Evolutionary conservation across 2,888 invertebrate species (phyloP).

Genomic region (Hofmannophila pseudospretella): DNA sequence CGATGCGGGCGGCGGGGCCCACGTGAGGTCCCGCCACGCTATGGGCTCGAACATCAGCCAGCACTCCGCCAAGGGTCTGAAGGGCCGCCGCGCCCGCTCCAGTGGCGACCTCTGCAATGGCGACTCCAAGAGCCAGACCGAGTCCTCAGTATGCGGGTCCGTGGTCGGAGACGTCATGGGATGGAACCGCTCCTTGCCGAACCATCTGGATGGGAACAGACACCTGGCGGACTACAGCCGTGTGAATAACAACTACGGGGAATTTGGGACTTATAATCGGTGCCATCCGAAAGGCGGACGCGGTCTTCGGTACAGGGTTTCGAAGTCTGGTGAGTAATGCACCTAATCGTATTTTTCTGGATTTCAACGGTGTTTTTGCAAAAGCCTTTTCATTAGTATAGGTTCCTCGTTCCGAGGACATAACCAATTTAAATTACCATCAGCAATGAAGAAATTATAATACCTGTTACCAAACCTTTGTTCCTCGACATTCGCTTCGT

Average conservation of each 20-base stretch:
- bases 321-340: constrained; percentile 71
- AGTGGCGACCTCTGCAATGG: constrained; percentile 86
- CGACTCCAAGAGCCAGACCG: constrained; percentile 68
- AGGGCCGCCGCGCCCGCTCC: constrained; percentile 84
- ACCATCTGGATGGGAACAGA: constrained; percentile 82
- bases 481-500: too few species aligned
- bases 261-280: constrained; percentile 64
- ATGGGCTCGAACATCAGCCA: constrained; percentile 90
- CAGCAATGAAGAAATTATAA: too few species aligned
- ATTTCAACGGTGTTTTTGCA: background rate
- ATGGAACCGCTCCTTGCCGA: constrained; percentile 81
- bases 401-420: too few species aligned
- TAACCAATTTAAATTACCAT: too few species aligned
- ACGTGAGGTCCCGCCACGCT: constrained; percentile 69
- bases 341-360: too few species aligned
- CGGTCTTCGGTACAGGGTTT: constrained; percentile 64
- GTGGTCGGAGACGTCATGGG: constrained; percentile 73
- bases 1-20: constrained; percentile 67
- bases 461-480: too few species aligned
- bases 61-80: constrained; percentile 84
- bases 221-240: constrained; percentile 75
- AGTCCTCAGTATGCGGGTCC: constrained; percentile 71
- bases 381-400: background rate
- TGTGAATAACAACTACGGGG: constrained; percentile 77
- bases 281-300: constrained; percentile 66